Base-by-base conservation (phyloP, 2,888 invertebrate genomes). In the Euphydryas editha region DNA sequence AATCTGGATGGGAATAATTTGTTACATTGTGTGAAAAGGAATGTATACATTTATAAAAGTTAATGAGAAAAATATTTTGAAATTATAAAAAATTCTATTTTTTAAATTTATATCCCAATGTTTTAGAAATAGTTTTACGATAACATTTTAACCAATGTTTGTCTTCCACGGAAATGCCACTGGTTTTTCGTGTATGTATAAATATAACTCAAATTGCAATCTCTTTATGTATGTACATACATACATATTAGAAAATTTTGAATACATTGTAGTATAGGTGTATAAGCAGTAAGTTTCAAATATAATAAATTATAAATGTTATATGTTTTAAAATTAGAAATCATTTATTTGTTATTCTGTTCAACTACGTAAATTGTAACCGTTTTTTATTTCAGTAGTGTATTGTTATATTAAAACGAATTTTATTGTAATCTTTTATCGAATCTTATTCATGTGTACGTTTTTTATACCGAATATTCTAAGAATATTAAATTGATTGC, bases 131-230 rank as follows among this genome's bases (percentile, higher is more conserved):
- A 58, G 51, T 20, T 51, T 30, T 58, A 63, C 49, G 37, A 57
- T 54, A 17, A 54, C 36, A 30, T 54, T 36, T 66, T 39, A 51
- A 67, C 59, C 59, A 46, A 47, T 77, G 68, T 78, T 71, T 72
- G 78, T 83, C 82, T 83, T 83, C 81, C 82, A 78, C 30, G 67
- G 72, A 76, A 70, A 80, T 77, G 68, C 72, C 72, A 76, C 76
- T 74, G 73, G 75, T 76, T 74, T 71, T 58, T 56, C 46, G 54
- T 62, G 20, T 20, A 56, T 47, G n/a, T 21, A 46, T 47, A 7
- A 21, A 39, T 49, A 47, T 13, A 18, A 17, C 13, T 49, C n/a
- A 49, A n/a, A 56, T 17, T 57, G n/a, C 8, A 44, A 36, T 59
- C 36, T 18, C 20, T 7, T 46, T 15, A 56, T 55, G 13, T 55